Evolutionary conservation across 1,140 invertebrate genomes (phyloP).

Genomic region (Nephotettix cincticeps): DNA sequence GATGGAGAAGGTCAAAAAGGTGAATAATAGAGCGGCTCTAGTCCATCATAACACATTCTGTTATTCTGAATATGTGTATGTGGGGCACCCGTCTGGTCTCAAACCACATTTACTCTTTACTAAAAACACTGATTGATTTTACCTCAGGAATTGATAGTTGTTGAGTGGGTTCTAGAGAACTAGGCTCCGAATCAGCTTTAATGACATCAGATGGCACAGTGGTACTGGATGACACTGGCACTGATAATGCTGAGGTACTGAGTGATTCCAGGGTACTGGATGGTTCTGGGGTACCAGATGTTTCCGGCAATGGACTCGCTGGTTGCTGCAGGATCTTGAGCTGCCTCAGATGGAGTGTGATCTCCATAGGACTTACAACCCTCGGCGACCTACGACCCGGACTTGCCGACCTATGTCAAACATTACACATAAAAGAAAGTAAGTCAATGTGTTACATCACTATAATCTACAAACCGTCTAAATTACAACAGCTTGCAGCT

Average conservation of each 20-base stretch:
- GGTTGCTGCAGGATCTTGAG: constrained; percentile 22
- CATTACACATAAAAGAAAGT: neutral
- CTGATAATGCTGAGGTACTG: neutral
- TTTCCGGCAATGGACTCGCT: neutral
- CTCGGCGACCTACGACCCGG: neutral
- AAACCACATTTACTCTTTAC: neutral
- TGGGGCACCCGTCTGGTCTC: neutral
- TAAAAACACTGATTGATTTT: neutral
- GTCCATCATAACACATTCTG: too few relatives aligned
- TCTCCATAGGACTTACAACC: neutral
- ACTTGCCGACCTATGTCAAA: constrained; percentile 5
- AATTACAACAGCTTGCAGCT: too few relatives aligned
- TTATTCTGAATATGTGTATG: too few relatives aligned
- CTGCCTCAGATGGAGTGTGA: constrained; percentile 18
- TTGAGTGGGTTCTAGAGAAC: neutral
- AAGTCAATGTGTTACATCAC: too few relatives aligned
- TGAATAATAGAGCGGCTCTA: too few relatives aligned
- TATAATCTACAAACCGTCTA: too few relatives aligned
- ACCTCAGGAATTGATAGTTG: neutral
- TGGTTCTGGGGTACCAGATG: neutral
- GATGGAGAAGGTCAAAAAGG: too few relatives aligned
- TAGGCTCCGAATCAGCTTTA: neutral
- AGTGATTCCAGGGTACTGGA: neutral
- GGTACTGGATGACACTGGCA: neutral
- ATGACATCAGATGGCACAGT: neutral